A percentile compares a stretch with the other conserved stretches of the same genome.
Conservation (phyloP, 2,113 vertebrate genomes). For the Percopsis transmontana region DNA sequence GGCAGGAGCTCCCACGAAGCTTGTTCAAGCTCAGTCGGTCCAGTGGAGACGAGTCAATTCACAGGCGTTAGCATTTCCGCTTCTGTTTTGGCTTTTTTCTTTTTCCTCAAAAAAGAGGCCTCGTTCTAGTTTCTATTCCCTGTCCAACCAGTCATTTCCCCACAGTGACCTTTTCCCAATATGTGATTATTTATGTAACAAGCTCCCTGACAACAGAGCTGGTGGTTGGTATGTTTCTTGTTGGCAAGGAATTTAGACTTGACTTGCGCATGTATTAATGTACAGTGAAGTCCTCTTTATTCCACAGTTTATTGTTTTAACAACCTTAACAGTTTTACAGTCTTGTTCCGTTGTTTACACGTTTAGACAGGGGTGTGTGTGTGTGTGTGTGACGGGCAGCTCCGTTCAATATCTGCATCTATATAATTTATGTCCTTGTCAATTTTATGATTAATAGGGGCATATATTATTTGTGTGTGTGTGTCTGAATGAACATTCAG, state of each 20-base stretch:
- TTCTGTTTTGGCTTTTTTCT: constrained; percentile 53
- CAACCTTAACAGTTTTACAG: background rate
- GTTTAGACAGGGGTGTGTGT: background rate
- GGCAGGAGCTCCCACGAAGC: constrained; percentile 31
- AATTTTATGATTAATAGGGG: constrained; percentile 48
- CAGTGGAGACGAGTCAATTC: constrained; percentile 61
- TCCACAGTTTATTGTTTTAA: no score
- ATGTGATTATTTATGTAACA: constrained; percentile 10
- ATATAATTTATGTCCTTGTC: constrained; percentile 47
- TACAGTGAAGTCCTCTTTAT: no score
- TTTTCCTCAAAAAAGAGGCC: constrained; percentile 42
- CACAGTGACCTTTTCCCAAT: constrained; percentile 16
- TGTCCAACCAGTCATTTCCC: constrained; percentile 35
- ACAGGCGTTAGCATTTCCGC: constrained; percentile 51
- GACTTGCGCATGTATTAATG: no score
- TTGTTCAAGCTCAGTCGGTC: constrained; percentile 41
- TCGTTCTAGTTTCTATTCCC: constrained; percentile 68
- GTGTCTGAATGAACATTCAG: background rate
- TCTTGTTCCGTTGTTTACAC: no score
- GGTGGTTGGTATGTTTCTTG: background rate
- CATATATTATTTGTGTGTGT: constrained; percentile 19
- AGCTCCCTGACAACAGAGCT: background rate
- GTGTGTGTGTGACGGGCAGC: constrained; percentile 14
- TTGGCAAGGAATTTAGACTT: background rate
- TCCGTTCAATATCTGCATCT: constrained; percentile 35